Evolutionary conservation across 1,140 invertebrate species (phyloP).

Genomic region (Drosophila rufa): DNA sequence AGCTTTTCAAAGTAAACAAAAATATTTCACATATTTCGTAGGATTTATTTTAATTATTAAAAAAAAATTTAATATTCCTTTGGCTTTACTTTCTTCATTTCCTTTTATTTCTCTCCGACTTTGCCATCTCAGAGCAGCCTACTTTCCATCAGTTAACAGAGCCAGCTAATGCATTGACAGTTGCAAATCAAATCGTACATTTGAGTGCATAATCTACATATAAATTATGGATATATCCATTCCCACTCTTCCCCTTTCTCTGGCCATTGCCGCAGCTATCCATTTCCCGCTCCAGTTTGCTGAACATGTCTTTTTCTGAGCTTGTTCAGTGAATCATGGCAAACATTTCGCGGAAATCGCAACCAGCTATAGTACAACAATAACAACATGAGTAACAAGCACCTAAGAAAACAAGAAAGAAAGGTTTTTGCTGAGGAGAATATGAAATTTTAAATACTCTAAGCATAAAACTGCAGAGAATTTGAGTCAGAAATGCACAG

Average conservation of each 20-base stretch:
- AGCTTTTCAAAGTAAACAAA: not conserved
- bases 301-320: conserved; percentile 47
- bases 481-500: no score
- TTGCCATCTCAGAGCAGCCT: conserved; percentile 3
- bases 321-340: conserved; percentile 77
- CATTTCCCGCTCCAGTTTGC: conserved; percentile 52
- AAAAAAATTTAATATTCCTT: no score
- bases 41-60: not conserved
- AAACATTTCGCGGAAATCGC: conserved; percentile 75
- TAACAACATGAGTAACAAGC: conserved; percentile 40
- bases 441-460: conserved; percentile 5
- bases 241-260: not conserved
- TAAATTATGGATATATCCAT: conserved; percentile 64
- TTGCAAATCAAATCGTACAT: conserved; percentile 76
- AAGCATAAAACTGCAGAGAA: not conserved
- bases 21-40: not conserved
- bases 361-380: conserved; percentile 43
- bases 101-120: not conserved
- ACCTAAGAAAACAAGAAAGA: conserved; percentile 37
- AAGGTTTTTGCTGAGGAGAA: not conserved
- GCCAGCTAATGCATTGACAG: conserved; percentile 64
- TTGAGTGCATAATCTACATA: conserved; percentile 66
- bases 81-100: not conserved
- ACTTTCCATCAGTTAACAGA: conserved; percentile 69
- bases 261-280: conserved; percentile 31